A percentile compares a stretch with the other conserved stretches of the same genome.
These are phyloP conservation scores for Philaenus spumarius DNA, from an alignment of 1,140 invertebrate genomes.

Conservation along the genomic window DNA sequence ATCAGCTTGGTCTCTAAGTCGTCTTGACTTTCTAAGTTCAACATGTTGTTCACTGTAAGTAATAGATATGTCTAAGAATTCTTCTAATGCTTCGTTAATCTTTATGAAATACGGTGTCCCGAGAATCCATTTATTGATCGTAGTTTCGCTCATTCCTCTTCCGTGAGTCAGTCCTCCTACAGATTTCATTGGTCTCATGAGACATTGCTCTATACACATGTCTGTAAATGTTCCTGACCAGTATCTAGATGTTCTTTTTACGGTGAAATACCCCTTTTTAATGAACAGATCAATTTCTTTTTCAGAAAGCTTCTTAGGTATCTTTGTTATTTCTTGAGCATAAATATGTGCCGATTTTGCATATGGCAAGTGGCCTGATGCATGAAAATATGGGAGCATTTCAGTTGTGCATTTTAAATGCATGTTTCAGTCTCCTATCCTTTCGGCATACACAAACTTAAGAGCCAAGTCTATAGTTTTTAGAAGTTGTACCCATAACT, in stretches of 20 bases:
- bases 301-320: constrained; percentile 30
- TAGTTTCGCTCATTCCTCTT: too few species aligned
- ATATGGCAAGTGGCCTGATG: constrained; percentile 34
- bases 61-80: not conserved
- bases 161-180: too few species aligned
- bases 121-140: not conserved
- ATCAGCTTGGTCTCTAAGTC: not conserved
- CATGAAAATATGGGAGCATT: too few species aligned
- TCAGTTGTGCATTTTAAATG: too few species aligned
- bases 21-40: not conserved
- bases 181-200: constrained; percentile 41
- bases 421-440: constrained; percentile 31
- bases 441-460: too few species aligned
- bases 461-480: too few species aligned
- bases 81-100: not conserved
- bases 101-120: not conserved
- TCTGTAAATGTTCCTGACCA: constrained; percentile 38
- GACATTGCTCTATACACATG: constrained; percentile 38
- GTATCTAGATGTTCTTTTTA: constrained; percentile 39
- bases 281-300: constrained; percentile 26
- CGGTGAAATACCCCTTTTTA: constrained; percentile 34
- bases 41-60: not conserved
- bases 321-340: constrained; percentile 34
- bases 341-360: constrained; percentile 38
- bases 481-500: too few species aligned